Percentiles rank a stretch among this genome's conserved stretches.
Evolutionary conservation across 2,113 vertebrate genomes (phyloP).

Genomic region (Chascanopsetta lugubris): DNA sequence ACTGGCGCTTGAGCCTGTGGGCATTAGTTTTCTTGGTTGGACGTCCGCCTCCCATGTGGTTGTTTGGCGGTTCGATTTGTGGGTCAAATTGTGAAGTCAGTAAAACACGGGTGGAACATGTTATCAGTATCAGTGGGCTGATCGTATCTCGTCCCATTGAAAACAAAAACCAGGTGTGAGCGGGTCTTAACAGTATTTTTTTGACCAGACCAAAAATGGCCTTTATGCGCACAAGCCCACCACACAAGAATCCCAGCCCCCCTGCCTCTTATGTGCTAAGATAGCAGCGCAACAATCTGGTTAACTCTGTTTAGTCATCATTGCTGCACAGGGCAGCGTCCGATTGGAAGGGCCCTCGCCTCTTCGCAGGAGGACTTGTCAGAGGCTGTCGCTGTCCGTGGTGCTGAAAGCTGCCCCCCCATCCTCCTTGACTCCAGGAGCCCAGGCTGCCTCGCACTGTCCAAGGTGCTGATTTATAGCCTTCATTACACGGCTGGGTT

Average conservation of each 20-base stretch:
- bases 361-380: slow-evolving; percentile 58
- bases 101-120: too few relatives aligned
- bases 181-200: too few relatives aligned
- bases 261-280: too few relatives aligned
- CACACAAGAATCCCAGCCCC: slow-evolving; percentile 35
- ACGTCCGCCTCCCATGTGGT: too few relatives aligned
- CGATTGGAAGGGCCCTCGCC: slow-evolving; percentile 35
- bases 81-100: too few relatives aligned
- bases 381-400: slow-evolving; percentile 52
- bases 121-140: too few relatives aligned
- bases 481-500: slow-evolving; percentile 68
- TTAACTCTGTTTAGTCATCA: slow-evolving; percentile 73
- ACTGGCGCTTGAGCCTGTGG: too few relatives aligned
- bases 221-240: slow-evolving; percentile 2
- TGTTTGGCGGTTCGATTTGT: too few relatives aligned
- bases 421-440: slow-evolving; percentile 5
- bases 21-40: too few relatives aligned
- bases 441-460: slow-evolving; percentile 58
- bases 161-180: too few relatives aligned
- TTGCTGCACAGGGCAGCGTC: slow-evolving; percentile 42
- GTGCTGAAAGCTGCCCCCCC: slow-evolving; percentile 45
- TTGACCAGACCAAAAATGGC: not conserved
- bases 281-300: slow-evolving; percentile 65
- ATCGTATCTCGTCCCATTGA: too few relatives aligned
- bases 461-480: slow-evolving; percentile 78